Conservation (phyloP, 1,140 invertebrate genomes). For the Dufourea novaeangliae region DNA sequence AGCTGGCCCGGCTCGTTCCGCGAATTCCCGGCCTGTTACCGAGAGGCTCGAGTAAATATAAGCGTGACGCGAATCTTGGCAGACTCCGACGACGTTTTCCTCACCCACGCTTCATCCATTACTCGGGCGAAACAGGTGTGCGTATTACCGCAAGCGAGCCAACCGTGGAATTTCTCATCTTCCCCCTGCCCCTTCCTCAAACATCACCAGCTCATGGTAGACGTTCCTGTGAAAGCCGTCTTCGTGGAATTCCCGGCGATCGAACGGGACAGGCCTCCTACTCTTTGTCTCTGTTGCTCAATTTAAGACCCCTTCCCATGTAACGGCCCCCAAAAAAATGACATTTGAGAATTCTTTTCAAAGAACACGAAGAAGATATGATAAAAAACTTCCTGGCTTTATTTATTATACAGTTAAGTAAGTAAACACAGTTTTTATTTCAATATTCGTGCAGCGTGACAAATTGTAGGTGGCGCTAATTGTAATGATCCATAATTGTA, state of each 20-base stretch:
- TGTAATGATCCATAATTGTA: too few relatives aligned
- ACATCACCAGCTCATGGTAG: too few relatives aligned
- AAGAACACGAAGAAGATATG: too few relatives aligned
- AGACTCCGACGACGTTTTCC: conserved; percentile 63
- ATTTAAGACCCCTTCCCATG: too few relatives aligned
- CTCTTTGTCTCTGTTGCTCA: background rate
- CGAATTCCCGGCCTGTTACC: conserved; percentile 65
- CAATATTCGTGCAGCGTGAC: too few relatives aligned
- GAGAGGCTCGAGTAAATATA: conserved; percentile 74
- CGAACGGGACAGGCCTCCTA: background rate
- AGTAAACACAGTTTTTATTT: too few relatives aligned
- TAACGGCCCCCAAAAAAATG: too few relatives aligned
- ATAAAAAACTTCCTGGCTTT: too few relatives aligned
- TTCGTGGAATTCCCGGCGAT: conserved; percentile 20
- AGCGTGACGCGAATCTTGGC: conserved; percentile 75
- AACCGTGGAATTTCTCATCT: conserved; percentile 2
- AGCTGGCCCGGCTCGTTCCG: conserved; percentile 26
- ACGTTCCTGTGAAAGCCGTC: background rate
- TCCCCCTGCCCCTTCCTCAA: too few relatives aligned
- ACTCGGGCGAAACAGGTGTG: conserved; percentile 72
- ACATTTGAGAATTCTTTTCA: too few relatives aligned
- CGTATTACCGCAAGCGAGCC: conserved; percentile 66
- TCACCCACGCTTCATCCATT: conserved; percentile 75
- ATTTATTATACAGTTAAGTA: too few relatives aligned
- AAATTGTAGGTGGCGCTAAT: too few relatives aligned